Evolutionary conservation across 1,140 invertebrate genomes (phyloP), one percentile per base, ranked within the genome.

Genomic region (Charaxes varanes): DNA sequence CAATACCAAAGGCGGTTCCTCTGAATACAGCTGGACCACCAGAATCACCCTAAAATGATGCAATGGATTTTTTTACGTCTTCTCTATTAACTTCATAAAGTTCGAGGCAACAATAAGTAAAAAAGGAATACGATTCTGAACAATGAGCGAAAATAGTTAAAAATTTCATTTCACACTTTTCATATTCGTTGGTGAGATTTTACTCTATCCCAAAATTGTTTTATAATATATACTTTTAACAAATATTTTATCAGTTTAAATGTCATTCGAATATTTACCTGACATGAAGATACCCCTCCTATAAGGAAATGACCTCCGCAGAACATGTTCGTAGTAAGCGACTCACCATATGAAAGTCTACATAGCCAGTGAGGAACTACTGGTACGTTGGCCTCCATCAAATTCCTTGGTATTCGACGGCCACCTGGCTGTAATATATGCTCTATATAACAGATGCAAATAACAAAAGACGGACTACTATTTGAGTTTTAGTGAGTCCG

Each of bases 231-330:
- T 2, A 22, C n/a, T n/a, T n/a, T 22, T 7, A 19, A 27, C 13
- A 17, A 5, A 37, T 16, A 14, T 27, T 37, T 28, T 3, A 14
- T 28, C 11, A 28, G 14, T 0, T 2, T 8, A 30, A 30, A 6
- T 15, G 6, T 24, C 3, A 24, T 10, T 2, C 6, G 10, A 4
- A 24, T 17, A 27, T 6, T 40, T 53, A 85, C 84, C 77, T 80
- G 73, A 62, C 81, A 85, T 16, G 74, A 73, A 14, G 81, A 83
- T 2, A 78, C 79, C 4, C 80, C 80, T 22, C 78, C 80, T 2
- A 85, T 77, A 5, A 84, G 54, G 41, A 84, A 76, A 41, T 82
- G 79, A 34, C 81, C 81, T 0, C 69, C 81, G 34, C 84, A 85
- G 47, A 85, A 84, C 81, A 84, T 84, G 40, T 82, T 70, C 14